phyloP scores from a whole-genome alignment of 2,113 vertebrate genomes.

The Nestor notabilis region DNA sequence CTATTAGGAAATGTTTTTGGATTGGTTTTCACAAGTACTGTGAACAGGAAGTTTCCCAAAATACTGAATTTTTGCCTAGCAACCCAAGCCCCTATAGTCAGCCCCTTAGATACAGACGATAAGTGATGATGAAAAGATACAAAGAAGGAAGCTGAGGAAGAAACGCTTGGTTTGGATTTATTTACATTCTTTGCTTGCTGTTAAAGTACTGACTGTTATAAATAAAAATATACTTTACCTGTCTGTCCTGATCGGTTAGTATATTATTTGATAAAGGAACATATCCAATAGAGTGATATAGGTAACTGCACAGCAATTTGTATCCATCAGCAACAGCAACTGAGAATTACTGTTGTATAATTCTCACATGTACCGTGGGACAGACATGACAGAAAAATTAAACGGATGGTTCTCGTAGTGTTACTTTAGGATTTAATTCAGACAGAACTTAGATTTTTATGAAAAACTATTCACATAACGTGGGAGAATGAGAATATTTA shows the following conservation, averaged over 20 bases:
- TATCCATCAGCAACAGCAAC: neutral
- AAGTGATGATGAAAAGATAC: neutral
- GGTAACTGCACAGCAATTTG: neutral
- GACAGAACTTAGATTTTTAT: neutral
- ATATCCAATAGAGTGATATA: neutral
- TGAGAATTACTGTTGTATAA: neutral
- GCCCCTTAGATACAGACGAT: neutral
- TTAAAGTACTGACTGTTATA: neutral
- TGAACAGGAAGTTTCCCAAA: slow-evolving; percentile 51
- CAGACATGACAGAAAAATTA: neutral
- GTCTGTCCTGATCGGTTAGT: neutral
- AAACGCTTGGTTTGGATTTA: neutral
- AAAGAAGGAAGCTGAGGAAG: neutral
- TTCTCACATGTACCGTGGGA: too few species aligned
- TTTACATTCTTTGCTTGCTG: neutral
- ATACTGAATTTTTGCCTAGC: slow-evolving; percentile 55
- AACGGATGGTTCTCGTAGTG: fast-evolving
- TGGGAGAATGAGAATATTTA: neutral
- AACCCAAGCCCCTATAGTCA: slow-evolving; percentile 41
- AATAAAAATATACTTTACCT: neutral
- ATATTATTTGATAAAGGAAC: neutral
- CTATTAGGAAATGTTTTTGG: neutral
- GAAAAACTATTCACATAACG: neutral
- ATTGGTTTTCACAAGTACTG: neutral
- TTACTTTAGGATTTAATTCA: neutral